Evolutionary conservation across 2,797 vertebrate species (phyloP), one percentile per base, ranked within the genome.

Genomic region (Poecile montanus): DNA sequence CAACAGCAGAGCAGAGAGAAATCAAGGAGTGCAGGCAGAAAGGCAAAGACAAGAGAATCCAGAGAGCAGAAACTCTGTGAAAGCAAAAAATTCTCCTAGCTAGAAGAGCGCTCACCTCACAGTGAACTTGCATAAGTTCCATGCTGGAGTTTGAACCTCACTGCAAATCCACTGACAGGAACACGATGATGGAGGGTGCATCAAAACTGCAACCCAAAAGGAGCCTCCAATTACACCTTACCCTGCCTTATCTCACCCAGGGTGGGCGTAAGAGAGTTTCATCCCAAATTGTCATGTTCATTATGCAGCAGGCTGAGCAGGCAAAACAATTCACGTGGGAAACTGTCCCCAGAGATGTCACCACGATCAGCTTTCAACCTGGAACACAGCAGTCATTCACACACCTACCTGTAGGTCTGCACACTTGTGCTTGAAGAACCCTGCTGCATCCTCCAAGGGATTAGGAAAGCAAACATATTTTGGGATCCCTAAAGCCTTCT

Each of bases 361-460:
- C 45, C 45, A 25, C 51, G 66, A 70, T 76, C 86, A 82, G 29
- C 50, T 92, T 92, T 91, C 80, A 82, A n/a, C 48, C 53, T 87
- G 38, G 60, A 94, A 73, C 38, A 63, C 15, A 57, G 25, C 50
- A 76, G 45, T 73, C 40, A 16, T 67, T 70, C 67, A 54, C 34
- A 62, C 53, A 71, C 75, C 32, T 79, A 94, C 81, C 78, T 91
- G 71, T 8, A 71, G 56, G 56, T 63, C 86, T 87, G 47, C 29
- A 80, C 16, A 74, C 21, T 18, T 67, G 32, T 3, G 7, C 77
- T 45, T 54, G 57, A 81, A 71, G 73, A 89, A 62, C 50, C 30
- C 56, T 13, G 1, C 20, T 77, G 47, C 82, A 85, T 70, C 82
- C 79, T 77, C 79, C 44, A 63, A 86, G 30, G 54, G 58, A 94